Conservation (phyloP, 2,797 vertebrate genomes). For the Tauraco hartlaubi region DNA sequence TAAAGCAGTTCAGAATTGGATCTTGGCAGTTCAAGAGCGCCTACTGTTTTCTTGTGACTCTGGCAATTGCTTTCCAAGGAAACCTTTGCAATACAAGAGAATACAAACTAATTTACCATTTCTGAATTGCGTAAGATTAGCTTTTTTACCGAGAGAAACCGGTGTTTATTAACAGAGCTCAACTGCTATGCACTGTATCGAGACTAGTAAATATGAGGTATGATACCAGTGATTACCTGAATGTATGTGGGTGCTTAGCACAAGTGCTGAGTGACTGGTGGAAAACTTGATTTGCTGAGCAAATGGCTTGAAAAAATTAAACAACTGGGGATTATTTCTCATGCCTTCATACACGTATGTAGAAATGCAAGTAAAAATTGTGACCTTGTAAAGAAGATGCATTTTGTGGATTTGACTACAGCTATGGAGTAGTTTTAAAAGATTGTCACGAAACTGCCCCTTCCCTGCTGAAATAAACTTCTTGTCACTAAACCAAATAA, state of each 20-base stretch:
- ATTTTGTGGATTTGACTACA: not conserved
- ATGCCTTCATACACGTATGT: not conserved
- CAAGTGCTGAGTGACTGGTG: conserved; percentile 59
- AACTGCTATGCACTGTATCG: conserved; percentile 11
- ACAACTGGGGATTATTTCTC: not conserved
- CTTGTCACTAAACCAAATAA: not conserved
- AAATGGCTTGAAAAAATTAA: conserved; percentile 80
- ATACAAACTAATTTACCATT: conserved; percentile 42
- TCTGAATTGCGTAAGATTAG: conserved; percentile 37
- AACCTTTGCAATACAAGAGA: conserved; percentile 37
- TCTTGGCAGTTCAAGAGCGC: not conserved
- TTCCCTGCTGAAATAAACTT: not conserved
- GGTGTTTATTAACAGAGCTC: conserved; percentile 28
- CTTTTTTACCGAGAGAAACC: conserved; percentile 41
- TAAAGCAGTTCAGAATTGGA: not conserved
- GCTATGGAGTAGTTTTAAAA: not conserved
- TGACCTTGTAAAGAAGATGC: not conserved
- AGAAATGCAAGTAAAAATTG: not conserved
- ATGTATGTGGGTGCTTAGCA: conserved; percentile 53
- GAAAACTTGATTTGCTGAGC: conserved; percentile 67
- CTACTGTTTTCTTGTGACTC: conserved; percentile 43
- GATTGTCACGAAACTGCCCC: not conserved
- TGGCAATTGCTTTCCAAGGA: conserved; percentile 63
- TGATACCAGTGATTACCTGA: conserved; percentile 60
- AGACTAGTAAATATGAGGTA: conserved; percentile 34